phyloP scores from a whole-genome alignment of 2,113 vertebrate genomes.

The Malurus cyaneus region DNA sequence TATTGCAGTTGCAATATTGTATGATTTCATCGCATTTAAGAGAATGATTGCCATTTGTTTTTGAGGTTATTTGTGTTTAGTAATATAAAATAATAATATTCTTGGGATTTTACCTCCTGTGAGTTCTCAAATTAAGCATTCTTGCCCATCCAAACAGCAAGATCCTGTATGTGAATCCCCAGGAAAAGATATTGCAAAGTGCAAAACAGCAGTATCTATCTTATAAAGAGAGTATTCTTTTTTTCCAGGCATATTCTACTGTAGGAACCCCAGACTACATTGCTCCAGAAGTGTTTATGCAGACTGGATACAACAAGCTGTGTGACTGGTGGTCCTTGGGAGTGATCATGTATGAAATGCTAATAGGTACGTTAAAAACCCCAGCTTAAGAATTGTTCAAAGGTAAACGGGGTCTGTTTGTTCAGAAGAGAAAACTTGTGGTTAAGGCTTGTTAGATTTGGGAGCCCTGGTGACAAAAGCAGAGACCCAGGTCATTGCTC shows the following conservation, averaged over 20 bases:
- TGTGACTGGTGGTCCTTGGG: conserved; percentile 99
- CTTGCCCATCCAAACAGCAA: background rate
- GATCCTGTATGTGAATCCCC: background rate
- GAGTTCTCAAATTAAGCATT: background rate
- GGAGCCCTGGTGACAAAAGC: background rate
- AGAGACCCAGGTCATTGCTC: background rate
- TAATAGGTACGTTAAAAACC: conserved; percentile 84
- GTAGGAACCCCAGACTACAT: conserved; percentile 97
- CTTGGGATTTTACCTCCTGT: background rate
- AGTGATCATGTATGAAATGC: conserved; percentile 99
- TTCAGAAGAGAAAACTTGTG: background rate
- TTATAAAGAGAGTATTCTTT: conserved; percentile 3
- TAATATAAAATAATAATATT: background rate
- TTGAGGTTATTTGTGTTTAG: background rate
- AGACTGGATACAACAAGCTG: conserved; percentile 96
- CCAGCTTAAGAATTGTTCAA: background rate
- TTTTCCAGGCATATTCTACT: conserved; percentile 91
- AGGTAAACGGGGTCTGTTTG: background rate
- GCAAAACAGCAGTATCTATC: background rate
- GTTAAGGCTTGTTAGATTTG: background rate
- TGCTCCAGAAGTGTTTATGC: conserved; percentile 96
- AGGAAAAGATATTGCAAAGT: background rate
- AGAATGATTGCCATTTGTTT: background rate
- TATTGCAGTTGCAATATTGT: background rate
- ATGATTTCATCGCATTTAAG: background rate